Base-by-base conservation (phyloP, 2,888 invertebrate species). In the Lasius fuliginosus region DNA sequence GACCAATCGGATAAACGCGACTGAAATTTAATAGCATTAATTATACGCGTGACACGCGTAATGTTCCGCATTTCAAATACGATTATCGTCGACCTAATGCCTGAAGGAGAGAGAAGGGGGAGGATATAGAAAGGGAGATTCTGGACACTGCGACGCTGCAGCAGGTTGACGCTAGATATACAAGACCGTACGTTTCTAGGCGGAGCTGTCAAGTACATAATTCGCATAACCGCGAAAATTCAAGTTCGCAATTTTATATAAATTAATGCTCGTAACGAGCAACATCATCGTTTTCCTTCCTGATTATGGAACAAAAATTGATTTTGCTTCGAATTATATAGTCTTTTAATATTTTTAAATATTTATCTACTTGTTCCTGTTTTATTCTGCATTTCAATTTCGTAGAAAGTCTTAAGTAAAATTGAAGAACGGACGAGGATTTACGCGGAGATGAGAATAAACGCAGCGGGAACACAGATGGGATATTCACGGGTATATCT, bases 121-220 rank as follows among this genome's bases (percentile, higher is more conserved):
- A 62, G 33, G 18, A 46, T 15, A 18, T 46, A 46, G 18, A 46
- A 18, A 46, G 18, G 67, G 30, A 56, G 36, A 77, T 76, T 68
- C 67, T 67, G 27, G 6, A 27, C 2, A 1, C 11, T 12, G 12
- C 12, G 15, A 49, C 5, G 9, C 3, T 60, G 12, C 18, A n/a
- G 12, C 15, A 33, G 46, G 23, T 79, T 60, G 46, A 71, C 36
- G 53, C 15, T 18, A 79, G 58, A 33, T 18, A 30, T 30, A 36
- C 27, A 60, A 33, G 71, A 60, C 71, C 42, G 4, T 23, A 12
- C 15, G 27, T 46, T 46, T 27, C 27, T 11, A 33, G 8, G 2
- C 23, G n/a, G 6, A 27, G 12, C 60, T 79, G 71, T 71, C 71
- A 79, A 71, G 36, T 71, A 46, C 71, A 79, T 36, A 60, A 79